Base-by-base conservation (phyloP, 2,888 invertebrate genomes). In the Muschampia plurimacula region DNA sequence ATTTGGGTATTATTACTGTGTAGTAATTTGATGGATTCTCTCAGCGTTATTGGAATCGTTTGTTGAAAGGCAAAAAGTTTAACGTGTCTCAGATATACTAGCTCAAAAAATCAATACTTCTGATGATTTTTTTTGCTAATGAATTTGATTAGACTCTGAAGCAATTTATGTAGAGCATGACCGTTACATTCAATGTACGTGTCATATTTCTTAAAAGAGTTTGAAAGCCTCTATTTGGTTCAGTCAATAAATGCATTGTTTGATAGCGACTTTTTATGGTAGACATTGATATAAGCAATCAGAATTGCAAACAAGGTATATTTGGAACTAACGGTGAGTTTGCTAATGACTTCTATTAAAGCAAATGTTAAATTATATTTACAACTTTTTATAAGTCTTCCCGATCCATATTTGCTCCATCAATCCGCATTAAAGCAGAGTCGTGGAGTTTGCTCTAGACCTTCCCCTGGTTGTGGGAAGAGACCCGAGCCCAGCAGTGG, bases 71-170 rank as follows among this genome's bases (percentile, higher is more conserved):
- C 63, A 72, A 67, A 67, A 72, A 72, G 67, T 12, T 62, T 44
- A 28, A 57, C 64, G 32, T 46, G 44, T 60, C n/a, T 86, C 86
- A 80, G 75, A 78, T 63, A 79, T 78, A 79, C 52, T 55, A n/a
- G n/a, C 15, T 41, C 52, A 63, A 65, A 57, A 70, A 70, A 44
- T 59, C n/a, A 22, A 36, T n/a, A 41, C 32, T 59, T 44, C 44
- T n/a, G 41, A 71, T 36, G 13, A 13, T 36, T 4, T 65, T 65
- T 70, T 69, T 65, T 46, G 36, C 59, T 63, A 41, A 49, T 39
- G 39, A 64, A 67, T 67, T 72, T 67, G 49, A 67, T 72, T 72
- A 72, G n/a, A 67, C 28, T 59, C 36, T 69, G 22, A 39, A 22
- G 60, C 59, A 59, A 60, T 72, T 22, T 64, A 64, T 46, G 13